These are phyloP conservation scores for Chaetodon trifasciatus DNA, from an alignment of 2,797 vertebrate species.

Conservation along the genomic window DNA sequence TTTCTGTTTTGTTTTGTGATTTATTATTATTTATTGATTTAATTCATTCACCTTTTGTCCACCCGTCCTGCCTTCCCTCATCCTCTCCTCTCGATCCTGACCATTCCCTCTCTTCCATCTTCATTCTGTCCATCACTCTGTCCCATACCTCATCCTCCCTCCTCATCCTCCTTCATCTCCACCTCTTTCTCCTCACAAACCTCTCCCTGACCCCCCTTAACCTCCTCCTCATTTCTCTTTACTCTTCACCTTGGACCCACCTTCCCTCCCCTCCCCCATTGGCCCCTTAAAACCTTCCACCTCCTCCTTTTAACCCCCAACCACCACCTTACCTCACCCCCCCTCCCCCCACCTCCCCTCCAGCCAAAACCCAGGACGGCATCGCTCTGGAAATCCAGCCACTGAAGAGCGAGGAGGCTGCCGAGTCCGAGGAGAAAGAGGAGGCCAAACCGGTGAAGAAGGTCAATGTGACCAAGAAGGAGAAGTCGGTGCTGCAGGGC, in stretches of 20 bases:
- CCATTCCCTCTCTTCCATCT: slow-evolving; percentile 15
- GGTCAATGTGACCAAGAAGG: slow-evolving; percentile 94
- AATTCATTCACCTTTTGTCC: slow-evolving; percentile 44
- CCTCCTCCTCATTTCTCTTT: slow-evolving; percentile 17
- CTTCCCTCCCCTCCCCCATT: slow-evolving; percentile 34
- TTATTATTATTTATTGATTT: slow-evolving; percentile 57
- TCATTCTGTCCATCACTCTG: slow-evolving; percentile 3
- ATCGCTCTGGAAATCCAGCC: slow-evolving; percentile 97
- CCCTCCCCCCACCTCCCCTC: neutral
- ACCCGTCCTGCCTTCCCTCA: slow-evolving; percentile 4
- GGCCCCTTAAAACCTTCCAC: slow-evolving; percentile 30
- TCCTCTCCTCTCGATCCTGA: slow-evolving; percentile 8
- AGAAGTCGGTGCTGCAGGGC: slow-evolving; percentile 98
- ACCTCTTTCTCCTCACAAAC: slow-evolving; percentile 6
- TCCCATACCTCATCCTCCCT: neutral
- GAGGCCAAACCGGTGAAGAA: slow-evolving; percentile 89
- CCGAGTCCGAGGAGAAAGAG: slow-evolving; percentile 93
- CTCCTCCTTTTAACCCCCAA: slow-evolving; percentile 28
- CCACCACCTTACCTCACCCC: slow-evolving; percentile 46
- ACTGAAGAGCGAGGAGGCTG: slow-evolving; percentile 95
- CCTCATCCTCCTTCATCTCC: neutral
- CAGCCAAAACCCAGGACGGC: slow-evolving; percentile 97
- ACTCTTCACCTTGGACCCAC: slow-evolving; percentile 8
- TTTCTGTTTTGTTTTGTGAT: slow-evolving; percentile 41
- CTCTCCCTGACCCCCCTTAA: slow-evolving; percentile 8